Conservation (phyloP, 1,140 invertebrate genomes). For the Nebria ingens region DNA sequence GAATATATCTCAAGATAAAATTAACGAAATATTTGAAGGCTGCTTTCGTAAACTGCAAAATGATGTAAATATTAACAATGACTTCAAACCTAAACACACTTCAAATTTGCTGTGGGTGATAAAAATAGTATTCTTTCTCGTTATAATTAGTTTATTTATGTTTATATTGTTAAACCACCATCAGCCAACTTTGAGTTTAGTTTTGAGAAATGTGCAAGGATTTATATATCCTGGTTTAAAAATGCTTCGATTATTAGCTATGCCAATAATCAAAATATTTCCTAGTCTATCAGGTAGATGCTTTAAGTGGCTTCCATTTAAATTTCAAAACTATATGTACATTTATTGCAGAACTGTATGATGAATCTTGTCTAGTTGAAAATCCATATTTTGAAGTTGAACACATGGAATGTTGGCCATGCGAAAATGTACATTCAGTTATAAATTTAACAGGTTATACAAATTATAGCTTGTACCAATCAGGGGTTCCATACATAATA, state of each 20-base stretch:
- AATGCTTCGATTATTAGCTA: conserved; percentile 36
- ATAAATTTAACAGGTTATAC: conserved; percentile 27
- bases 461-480: conserved; percentile 25
- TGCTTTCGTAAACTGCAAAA: conserved; percentile 24
- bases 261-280: conserved; percentile 39
- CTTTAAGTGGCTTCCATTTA: no score
- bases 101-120: conserved; percentile 13
- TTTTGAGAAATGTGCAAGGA: conserved; percentile 36
- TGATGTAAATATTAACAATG: conserved; percentile 15
- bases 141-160: conserved; percentile 27
- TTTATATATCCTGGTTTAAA: conserved; percentile 43
- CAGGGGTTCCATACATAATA: conserved; percentile 29
- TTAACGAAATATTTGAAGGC: conserved; percentile 24
- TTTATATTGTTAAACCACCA: conserved; percentile 32
- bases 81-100: conserved; percentile 13
- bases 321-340: no score
- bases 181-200: conserved; percentile 34
- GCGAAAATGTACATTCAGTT: conserved; percentile 50
- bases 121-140: conserved; percentile 18
- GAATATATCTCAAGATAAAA: conserved; percentile 24
- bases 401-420: conserved; percentile 69
- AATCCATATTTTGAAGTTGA: conserved; percentile 63
- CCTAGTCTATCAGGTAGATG: conserved; percentile 33
- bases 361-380: conserved; percentile 65
- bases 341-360: conserved; percentile 53